Conservation (phyloP, 2,888 invertebrate genomes). For the Horisme vitalbata region DNA sequence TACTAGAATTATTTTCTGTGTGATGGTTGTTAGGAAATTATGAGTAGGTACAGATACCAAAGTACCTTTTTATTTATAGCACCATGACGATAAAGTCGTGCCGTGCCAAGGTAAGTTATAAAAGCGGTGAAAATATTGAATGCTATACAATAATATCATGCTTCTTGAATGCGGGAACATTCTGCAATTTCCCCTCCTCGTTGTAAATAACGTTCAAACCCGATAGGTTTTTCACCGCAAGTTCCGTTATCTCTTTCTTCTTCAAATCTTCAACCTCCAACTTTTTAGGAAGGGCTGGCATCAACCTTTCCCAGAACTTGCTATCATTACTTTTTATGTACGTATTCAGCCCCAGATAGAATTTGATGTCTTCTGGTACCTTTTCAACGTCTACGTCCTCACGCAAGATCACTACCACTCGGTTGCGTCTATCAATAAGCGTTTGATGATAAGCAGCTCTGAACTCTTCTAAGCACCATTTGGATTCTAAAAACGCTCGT, state of each 20-base stretch:
- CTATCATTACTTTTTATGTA: slow-evolving; percentile 91
- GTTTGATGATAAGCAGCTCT: slow-evolving; percentile 77
- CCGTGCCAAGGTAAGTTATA: no score
- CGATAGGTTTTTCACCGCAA: background rate
- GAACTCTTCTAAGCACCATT: slow-evolving; percentile 85
- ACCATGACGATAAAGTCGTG: no score
- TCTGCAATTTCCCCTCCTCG: slow-evolving; percentile 12
- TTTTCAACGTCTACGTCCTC: slow-evolving; percentile 78
- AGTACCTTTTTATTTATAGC: no score
- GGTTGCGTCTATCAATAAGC: slow-evolving; percentile 76
- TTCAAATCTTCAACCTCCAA: slow-evolving; percentile 2
- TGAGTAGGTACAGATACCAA: no score
- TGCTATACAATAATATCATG: no score
- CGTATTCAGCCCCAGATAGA: slow-evolving; percentile 88
- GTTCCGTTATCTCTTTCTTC: background rate
- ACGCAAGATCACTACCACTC: slow-evolving; percentile 87
- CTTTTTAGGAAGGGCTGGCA: slow-evolving; percentile 84
- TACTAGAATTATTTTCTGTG: no score
- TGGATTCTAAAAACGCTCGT: slow-evolving; percentile 55
- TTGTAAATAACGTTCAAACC: slow-evolving; percentile 7
- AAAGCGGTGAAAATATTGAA: no score
- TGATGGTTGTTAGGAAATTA: no score
- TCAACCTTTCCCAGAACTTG: slow-evolving; percentile 90
- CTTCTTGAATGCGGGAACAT: slow-evolving; percentile 1
- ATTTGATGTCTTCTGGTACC: slow-evolving; percentile 70